Evolutionary conservation across 2,888 invertebrate species (phyloP).

Genomic region (Pandemis heparana): DNA sequence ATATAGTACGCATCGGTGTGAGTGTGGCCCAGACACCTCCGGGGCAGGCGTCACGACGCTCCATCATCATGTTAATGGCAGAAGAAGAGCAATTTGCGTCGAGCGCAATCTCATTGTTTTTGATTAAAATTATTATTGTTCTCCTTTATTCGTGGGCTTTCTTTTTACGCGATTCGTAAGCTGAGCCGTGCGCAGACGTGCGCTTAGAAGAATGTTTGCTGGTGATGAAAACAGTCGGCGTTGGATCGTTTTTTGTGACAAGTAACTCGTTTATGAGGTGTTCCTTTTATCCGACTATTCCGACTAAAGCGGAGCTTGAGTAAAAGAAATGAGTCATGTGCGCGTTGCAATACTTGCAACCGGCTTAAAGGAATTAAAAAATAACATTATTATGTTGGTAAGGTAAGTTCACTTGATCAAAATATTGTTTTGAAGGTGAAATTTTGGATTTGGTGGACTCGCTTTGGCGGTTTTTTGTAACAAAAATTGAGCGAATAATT

Average conservation of each 20-base stretch:
- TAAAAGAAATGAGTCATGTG: too few relatives aligned
- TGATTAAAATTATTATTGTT: constrained; percentile 82
- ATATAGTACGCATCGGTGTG: constrained; percentile 56
- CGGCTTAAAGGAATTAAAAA: too few relatives aligned
- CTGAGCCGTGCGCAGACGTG: constrained; percentile 46
- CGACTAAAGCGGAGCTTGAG: too few relatives aligned
- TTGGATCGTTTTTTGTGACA: not conserved
- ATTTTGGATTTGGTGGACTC: too few relatives aligned
- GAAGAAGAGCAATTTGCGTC: constrained; percentile 77
- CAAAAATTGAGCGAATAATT: not conserved
- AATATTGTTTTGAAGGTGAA: too few relatives aligned
- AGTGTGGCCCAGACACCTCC: constrained; percentile 52
- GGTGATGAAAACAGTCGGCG: not conserved
- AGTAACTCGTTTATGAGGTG: not conserved
- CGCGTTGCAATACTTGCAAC: too few relatives aligned
- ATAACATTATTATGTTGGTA: too few relatives aligned
- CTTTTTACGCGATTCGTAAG: constrained; percentile 52
- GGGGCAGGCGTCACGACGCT: constrained; percentile 60
- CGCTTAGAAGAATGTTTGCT: constrained; percentile 11
- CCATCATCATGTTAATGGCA: constrained; percentile 73
- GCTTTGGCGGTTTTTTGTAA: not conserved
- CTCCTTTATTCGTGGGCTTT: constrained; percentile 58
- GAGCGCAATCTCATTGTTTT: constrained; percentile 79
- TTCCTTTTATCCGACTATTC: too few relatives aligned
- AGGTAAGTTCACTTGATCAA: too few relatives aligned